These are phyloP conservation scores for Phylloscopus trochilus DNA, from an alignment of 2,113 vertebrate species.

Conservation along the genomic window DNA sequence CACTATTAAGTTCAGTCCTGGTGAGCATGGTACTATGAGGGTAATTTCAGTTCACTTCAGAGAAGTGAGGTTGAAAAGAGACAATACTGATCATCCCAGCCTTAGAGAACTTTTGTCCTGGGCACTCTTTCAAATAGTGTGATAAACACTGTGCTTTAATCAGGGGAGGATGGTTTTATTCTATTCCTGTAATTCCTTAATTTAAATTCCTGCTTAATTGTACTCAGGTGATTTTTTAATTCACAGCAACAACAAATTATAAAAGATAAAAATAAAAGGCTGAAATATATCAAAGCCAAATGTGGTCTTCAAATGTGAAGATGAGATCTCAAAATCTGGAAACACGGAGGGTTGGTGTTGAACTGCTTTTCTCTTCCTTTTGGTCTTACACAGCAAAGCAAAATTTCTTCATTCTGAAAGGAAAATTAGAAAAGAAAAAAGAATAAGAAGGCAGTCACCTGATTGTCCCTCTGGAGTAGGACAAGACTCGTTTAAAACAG, in stretches of 20 bases:
- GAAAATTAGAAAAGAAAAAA: background rate
- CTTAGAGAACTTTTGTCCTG: background rate
- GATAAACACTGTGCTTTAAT: background rate
- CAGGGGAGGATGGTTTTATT: background rate
- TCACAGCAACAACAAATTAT: background rate
- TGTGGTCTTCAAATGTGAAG: background rate
- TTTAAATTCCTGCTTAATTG: background rate
- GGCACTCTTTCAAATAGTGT: background rate
- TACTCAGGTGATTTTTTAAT: background rate
- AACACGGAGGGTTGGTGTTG: background rate
- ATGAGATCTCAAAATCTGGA: background rate
- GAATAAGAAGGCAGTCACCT: background rate
- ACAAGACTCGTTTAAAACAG: background rate
- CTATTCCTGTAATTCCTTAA: background rate
- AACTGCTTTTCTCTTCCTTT: background rate
- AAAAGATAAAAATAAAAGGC: background rate
- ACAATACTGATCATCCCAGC: background rate
- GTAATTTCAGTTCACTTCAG: background rate
- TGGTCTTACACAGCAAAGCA: background rate
- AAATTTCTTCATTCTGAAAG: background rate
- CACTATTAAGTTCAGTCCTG: background rate
- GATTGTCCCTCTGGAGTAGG: background rate
- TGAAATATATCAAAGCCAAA: background rate
- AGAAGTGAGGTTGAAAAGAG: background rate
- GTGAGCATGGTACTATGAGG: background rate